phyloP scores from a whole-genome alignment of 2,113 vertebrate species.

The Eleginops maclovinus region DNA sequence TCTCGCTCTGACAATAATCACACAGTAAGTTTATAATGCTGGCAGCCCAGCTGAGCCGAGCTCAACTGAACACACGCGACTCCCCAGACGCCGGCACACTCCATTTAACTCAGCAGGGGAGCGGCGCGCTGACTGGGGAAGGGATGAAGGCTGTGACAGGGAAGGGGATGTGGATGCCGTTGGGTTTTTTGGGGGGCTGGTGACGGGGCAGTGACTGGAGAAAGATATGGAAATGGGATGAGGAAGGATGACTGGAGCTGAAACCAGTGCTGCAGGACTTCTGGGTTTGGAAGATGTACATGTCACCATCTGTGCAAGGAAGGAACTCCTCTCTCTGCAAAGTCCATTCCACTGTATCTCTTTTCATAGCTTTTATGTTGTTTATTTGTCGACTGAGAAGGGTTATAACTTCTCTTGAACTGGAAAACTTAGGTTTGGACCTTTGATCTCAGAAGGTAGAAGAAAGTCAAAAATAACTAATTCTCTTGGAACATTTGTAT shows the following conservation, averaged over 20 bases:
- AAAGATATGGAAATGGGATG: slow-evolving; percentile 68
- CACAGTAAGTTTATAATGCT: slow-evolving; percentile 81
- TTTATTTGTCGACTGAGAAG: too few relatives aligned
- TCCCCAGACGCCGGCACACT: slow-evolving; percentile 82
- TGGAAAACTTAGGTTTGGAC: background rate
- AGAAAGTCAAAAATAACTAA: background rate
- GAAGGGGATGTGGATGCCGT: slow-evolving; percentile 59
- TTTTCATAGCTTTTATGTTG: background rate
- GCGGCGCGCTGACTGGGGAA: slow-evolving; percentile 65
- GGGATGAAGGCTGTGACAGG: slow-evolving; percentile 70
- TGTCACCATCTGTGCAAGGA: slow-evolving; percentile 36
- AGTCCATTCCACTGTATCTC: background rate
- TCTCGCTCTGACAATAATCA: slow-evolving; percentile 80
- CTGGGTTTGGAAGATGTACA: slow-evolving; percentile 35
- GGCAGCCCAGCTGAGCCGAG: slow-evolving; percentile 78
- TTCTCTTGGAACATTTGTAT: background rate
- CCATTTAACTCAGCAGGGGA: slow-evolving; percentile 84
- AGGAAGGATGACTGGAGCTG: slow-evolving; percentile 43
- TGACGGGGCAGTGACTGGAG: slow-evolving; percentile 64
- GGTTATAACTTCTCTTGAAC: background rate
- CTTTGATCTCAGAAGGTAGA: background rate
- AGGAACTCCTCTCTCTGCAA: slow-evolving; percentile 24
- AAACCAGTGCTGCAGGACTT: slow-evolving; percentile 55
- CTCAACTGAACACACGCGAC: slow-evolving; percentile 68
- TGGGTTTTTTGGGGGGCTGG: slow-evolving; percentile 50